These are phyloP conservation scores for Rhogogaster chlorosoma DNA, from an alignment of 2,888 invertebrate genomes.

Conservation along the genomic window DNA sequence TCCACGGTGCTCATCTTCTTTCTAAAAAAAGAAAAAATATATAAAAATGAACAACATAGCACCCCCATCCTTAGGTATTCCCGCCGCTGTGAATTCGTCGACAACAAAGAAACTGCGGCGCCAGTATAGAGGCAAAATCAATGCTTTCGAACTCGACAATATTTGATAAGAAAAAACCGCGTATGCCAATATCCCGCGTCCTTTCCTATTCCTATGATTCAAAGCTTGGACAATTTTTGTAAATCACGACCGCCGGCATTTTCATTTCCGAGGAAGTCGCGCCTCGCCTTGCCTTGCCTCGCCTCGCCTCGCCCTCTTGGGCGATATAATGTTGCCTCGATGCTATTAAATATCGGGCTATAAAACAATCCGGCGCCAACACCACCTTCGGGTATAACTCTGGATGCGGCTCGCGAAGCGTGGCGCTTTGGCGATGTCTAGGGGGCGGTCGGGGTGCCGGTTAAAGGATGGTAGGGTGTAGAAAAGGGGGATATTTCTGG, in stretches of 20 bases:
- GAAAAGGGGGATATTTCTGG: neutral
- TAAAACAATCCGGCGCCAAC: constrained; percentile 49
- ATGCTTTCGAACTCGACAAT: neutral
- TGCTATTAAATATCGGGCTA: constrained; percentile 51
- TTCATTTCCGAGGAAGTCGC: constrained; percentile 47
- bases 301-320: constrained; percentile 12
- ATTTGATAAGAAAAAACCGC: neutral
- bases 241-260: constrained; percentile 54
- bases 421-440: constrained; percentile 50
- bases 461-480: constrained; percentile 10
- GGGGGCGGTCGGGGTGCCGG: constrained; percentile 32
- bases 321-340: constrained; percentile 48
- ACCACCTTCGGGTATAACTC: constrained; percentile 40
- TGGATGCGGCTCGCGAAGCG: constrained; percentile 54
- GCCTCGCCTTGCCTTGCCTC: neutral
- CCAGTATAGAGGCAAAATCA: neutral
- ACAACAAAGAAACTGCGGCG: neutral
- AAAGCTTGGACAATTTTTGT: constrained; percentile 53
- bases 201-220: constrained; percentile 7
- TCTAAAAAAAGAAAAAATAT: constrained; percentile 48
- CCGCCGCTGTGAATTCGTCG: neutral
- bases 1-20: constrained; percentile 10
- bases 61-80: neutral
- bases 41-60: neutral
- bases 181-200: neutral